Evolutionary conservation across 53 echinoderm and acorn worm genomes (phyloP).

Genomic region (Antedon mediterranea): DNA sequence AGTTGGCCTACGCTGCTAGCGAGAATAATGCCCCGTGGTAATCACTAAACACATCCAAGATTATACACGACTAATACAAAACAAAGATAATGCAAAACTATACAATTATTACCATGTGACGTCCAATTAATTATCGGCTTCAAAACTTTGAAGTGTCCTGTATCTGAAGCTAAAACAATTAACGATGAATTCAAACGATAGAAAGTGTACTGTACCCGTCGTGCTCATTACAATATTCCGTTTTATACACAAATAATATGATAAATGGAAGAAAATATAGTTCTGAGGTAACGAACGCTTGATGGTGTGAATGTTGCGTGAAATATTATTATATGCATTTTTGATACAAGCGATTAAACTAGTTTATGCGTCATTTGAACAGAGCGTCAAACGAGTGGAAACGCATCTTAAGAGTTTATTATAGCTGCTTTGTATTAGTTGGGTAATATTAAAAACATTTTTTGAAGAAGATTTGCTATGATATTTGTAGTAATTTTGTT

Average conservation of each 20-base stretch:
- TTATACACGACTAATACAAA: not conserved
- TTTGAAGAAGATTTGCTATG: too few relatives aligned
- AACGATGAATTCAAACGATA: not conserved
- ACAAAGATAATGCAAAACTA: not conserved
- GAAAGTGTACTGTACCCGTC: not conserved
- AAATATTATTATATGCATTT: not conserved
- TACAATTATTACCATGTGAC: not conserved
- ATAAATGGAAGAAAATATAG: not conserved
- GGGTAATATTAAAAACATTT: not conserved
- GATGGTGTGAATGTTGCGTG: not conserved
- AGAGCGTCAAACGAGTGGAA: not conserved
- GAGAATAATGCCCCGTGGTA: not conserved
- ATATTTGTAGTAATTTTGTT: not conserved
- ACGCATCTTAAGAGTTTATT: not conserved
- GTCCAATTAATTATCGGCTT: not conserved
- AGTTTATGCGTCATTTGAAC: not conserved
- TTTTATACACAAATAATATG: not conserved
- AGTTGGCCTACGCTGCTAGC: too few relatives aligned
- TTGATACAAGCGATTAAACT: not conserved
- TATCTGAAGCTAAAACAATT: not conserved
- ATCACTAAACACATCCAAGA: not conserved
- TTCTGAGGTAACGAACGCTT: not conserved
- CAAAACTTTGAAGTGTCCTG: not conserved
- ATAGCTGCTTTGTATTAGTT: not conserved
- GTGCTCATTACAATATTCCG: not conserved